Base-by-base conservation (phyloP, 1,140 invertebrate species). In the Aphis craccivora region DNA sequence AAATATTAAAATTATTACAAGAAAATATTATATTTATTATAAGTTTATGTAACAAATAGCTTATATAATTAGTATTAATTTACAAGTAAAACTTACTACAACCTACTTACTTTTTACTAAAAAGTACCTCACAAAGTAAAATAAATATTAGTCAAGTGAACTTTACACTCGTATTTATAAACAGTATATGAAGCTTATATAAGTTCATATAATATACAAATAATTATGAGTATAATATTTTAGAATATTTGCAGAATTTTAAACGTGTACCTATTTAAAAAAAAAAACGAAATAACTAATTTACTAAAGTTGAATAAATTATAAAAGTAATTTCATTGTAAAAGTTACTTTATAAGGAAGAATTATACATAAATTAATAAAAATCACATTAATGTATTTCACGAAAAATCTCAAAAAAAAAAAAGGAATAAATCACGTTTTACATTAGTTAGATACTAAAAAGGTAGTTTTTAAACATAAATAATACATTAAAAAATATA, bases 361-460 rank as follows among this genome's bases (percentile, higher is more conserved):
- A n/a, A 67, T 67, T 67, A 67, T 67, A 18, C 60, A 67, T 67
- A 67, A 67, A 67, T 67, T 67, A 67, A n/a, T 67, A 67, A n/a
- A n/a, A 67, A 67, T 4, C 14, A 67, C 30, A 67, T 67, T n/a
- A 67, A 67, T n/a, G 60, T 67, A n/a, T 18, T 67, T n/a, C n/a
- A 67, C 30, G 30, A 67, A 67, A 60, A 67, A n/a, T 67, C 60
- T 67, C 5, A n/a, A n/a, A n/a, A 67, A 67, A n/a, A n/a, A n/a
- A 67, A 67, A 67, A 67, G 60, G n/a, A 67, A 67, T n/a, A 30
- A 67, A 67, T n/a, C 18, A 18, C 30, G n/a, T 67, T 67, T n/a
- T n/a, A 67, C 30, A 67, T n/a, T 67, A 67, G 9, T 18, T n/a
- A 67, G 25, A 30, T 67, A 30, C 55, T 60, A 67, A 67, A 67